Evolutionary conservation across 2,888 invertebrate species (phyloP), one percentile per base, ranked within the genome.

Genomic region (Myathropa florea): DNA sequence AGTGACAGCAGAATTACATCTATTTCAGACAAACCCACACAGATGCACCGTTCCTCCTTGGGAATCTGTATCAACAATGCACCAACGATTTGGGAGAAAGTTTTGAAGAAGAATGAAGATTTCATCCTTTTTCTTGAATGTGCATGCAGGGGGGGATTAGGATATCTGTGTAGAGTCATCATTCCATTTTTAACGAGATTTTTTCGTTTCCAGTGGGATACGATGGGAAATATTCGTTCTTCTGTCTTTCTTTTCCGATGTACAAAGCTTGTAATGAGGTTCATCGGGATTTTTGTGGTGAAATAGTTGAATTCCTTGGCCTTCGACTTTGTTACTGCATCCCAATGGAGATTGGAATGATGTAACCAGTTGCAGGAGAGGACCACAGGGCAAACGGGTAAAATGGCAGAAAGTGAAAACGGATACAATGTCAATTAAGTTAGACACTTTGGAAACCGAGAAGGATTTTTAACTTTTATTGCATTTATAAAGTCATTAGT

Each of bases 251-350:
- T 64, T 68, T 46, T 63, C 80, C 72, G 63, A 67, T 57, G 36
- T 2, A 75, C 65, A 78, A 64, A 73, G 65, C 68, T 65, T 39
- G 84, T 84, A 84, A 84, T 84, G 84, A 80, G 70, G 84, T 84
- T 76, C 80, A 80, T 76, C 46, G 80, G 68, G 73, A 70, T 79
- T 73, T 33, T 33, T 39, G 39, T 65, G 70, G 70, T 23, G 10
- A 71, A 85, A 77, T 81, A 81, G 81, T 81, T 81, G 80, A 80
- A 84, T 71, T 80, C 71, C 55, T 33, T 84, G 68, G 81, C 73
- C 76, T 77, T 81, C 72, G 76, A 77, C 72, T 72, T 81, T 71
- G 77, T 85, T 77, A 81, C 76, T 81, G 68, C 60, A 83, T 53
- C 59, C 63, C 63, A 3, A 26, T n/a, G n/a, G 14, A 12, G 23